phyloP scores from a whole-genome alignment of 2,113 vertebrate species.

The Sterrhoptilus dennistouni region DNA sequence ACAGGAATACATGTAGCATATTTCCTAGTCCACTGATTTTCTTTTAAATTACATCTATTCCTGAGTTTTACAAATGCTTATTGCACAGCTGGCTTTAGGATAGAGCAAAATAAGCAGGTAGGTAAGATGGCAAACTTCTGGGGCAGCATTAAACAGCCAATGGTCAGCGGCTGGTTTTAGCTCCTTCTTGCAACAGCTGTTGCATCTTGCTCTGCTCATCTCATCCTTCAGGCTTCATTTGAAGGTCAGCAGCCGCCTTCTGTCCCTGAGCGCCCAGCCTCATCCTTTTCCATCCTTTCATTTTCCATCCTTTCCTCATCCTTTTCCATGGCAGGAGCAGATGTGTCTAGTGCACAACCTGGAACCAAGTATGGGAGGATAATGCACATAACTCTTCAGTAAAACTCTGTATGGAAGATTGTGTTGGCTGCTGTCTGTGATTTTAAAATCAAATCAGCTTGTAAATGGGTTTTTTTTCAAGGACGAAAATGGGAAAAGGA shows the following conservation, averaged over 20 bases:
- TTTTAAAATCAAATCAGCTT: neutral
- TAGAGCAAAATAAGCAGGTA: neutral
- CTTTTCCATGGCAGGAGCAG: neutral
- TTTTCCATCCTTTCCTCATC: neutral
- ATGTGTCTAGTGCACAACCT: accelerated
- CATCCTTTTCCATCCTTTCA: neutral
- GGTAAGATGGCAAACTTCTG: neutral
- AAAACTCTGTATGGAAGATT: neutral
- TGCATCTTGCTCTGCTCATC: neutral
- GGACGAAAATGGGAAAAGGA: neutral
- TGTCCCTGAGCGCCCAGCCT: neutral
- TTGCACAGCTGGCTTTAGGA: neutral
- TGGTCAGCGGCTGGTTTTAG: neutral
- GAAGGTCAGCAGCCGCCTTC: neutral
- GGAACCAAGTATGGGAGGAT: neutral
- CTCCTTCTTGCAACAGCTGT: neutral
- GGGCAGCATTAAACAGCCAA: neutral
- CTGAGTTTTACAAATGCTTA: neutral
- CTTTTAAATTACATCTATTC: neutral
- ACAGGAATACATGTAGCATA: neutral
- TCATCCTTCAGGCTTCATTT: neutral
- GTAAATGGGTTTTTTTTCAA: neutral
- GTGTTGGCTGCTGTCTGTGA: neutral
- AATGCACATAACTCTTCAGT: accelerated
- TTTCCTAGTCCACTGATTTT: neutral